Base-by-base conservation (phyloP, 2,888 invertebrate genomes). In the Chirona hameri region DNA sequence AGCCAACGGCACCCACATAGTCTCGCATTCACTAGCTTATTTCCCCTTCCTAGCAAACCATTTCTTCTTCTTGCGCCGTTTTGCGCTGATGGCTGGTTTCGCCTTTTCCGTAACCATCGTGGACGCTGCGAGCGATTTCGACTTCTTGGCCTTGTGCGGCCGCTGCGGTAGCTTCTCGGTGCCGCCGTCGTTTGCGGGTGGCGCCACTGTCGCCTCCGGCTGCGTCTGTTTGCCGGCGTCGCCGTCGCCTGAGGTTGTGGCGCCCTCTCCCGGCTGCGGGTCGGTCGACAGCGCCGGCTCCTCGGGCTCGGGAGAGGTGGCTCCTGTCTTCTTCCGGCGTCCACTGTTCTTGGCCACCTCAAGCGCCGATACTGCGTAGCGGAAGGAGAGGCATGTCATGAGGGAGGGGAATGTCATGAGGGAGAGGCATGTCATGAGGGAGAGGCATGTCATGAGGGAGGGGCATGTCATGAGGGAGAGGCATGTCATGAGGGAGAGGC, bases 1-100 rank as follows among this genome's bases (percentile, higher is more conserved):
- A 39, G 2, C 39, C 39, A 39, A 39, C 39, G 39, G 39, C 2
- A 39, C 39, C 39, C 39, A 39, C 7, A 39, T 39, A 39, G 7
- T 39, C 39, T 7, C 39, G 39, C 39, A 39, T 39, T 39, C 39
- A 39, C 2, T 39, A 0, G 65, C n/a, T 27, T 65, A 65, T 65
- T 65, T 76, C 10, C 76, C 76, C 24, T 46, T 76, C 76, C 76
- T 76, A 18, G 76, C 76, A 10, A 76, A 76, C 76, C 76, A 76
- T 12, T 46, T 76, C 46, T 76, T 76, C 76, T 76, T 76, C 24
- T 46, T 39, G 46, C 76, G 39, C 31, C 46, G 39, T 24, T 46
- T 76, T 9, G 76, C 39, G 76, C 24, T 31, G 72, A 4, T 18
- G 3, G 15, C 31, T 4, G 29, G 72, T 18, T 29, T 72, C 29